Evolutionary conservation across 2,888 invertebrate species (phyloP), one percentile per base, ranked within the genome.

Genomic region (Eulithis prunata): DNA sequence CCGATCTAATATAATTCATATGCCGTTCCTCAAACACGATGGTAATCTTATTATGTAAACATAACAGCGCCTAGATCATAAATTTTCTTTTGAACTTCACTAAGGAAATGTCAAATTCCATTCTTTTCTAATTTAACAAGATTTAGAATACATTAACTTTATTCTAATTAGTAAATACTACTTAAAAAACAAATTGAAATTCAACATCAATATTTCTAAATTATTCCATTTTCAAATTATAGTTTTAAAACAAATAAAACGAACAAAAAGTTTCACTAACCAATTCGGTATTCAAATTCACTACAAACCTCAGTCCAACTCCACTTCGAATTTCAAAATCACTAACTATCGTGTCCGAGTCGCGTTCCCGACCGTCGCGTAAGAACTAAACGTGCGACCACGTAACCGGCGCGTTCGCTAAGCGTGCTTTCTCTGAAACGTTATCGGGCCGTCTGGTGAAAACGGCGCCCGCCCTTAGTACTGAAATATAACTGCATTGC

Each of bases 401-500:
- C 82, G 82, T 85, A 84, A 84, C 78, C 68, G 69, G 46, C 72
- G 73, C 71, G 71, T 69, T 73, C 69, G 75, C 69, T 58, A 74
- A 71, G 79, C 91, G 91, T 91, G 91, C 89, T 88, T 83, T 78
- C 90, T 67, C 82, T 72, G 73, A 83, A 86, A 80, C 87, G 89
- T 75, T 87, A 79, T 80, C 84, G 82, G 79, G 78, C 80, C 91
- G 89, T 91, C 91, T 91, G 91, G 75, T 86, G 76, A 72, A 78
- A 74, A 77, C 71, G 77, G 77, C 78, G 71, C 78, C 78, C 78
- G 81, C 79, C 77, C 79, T 78, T 78, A 76, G 77, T 66, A 79
- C 77, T 81, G 78, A 76, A 76, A 78, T 76, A 77, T 87, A 87
- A 87, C 91, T 91, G 91, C 91, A 92, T 85, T 91, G 91, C 91